These are phyloP conservation scores for Lampris incognitus DNA, from an alignment of 2,113 vertebrate species.

Conservation along the genomic window DNA sequence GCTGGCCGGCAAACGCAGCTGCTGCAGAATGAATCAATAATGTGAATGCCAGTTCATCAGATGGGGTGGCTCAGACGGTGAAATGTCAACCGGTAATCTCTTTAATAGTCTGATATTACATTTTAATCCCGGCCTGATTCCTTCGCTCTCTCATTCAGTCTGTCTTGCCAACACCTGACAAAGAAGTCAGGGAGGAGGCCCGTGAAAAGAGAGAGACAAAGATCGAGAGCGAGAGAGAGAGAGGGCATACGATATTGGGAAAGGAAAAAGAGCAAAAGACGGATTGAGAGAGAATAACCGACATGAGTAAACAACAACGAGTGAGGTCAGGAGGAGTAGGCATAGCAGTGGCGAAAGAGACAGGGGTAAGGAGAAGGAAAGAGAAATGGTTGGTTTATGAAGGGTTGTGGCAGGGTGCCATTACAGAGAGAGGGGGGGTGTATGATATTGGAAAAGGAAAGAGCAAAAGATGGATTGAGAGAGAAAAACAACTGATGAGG, in stretches of 20 bases:
- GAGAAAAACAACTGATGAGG: too few species aligned
- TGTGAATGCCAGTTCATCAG: constrained; percentile 71
- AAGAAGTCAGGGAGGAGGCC: constrained; percentile 17
- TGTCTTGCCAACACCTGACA: constrained; percentile 51
- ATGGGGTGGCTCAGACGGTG: constrained; percentile 59
- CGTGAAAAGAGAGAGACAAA: constrained; percentile 54
- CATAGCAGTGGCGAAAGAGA: neutral
- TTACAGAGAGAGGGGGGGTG: constrained; percentile 6
- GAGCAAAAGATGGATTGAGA: too few species aligned
- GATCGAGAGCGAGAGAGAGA: constrained; percentile 39
- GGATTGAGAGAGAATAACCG: neutral
- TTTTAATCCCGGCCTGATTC: constrained; percentile 80
- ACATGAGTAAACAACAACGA: neutral
- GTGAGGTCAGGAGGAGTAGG: neutral
- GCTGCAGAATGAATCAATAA: constrained; percentile 68
- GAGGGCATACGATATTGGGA: neutral
- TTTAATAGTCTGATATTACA: constrained; percentile 82
- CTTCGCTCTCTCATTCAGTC: constrained; percentile 56
- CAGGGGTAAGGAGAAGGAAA: neutral
- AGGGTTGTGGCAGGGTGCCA: constrained; percentile 51
- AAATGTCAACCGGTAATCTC: constrained; percentile 82
- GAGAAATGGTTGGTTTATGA: constrained; percentile 62
- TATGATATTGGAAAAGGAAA: too few species aligned
- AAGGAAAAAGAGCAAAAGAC: neutral
- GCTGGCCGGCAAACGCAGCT: constrained; percentile 38